These are phyloP conservation scores for Belgica antarctica DNA, from an alignment of 2,888 invertebrate genomes.

Conservation along the genomic window DNA sequence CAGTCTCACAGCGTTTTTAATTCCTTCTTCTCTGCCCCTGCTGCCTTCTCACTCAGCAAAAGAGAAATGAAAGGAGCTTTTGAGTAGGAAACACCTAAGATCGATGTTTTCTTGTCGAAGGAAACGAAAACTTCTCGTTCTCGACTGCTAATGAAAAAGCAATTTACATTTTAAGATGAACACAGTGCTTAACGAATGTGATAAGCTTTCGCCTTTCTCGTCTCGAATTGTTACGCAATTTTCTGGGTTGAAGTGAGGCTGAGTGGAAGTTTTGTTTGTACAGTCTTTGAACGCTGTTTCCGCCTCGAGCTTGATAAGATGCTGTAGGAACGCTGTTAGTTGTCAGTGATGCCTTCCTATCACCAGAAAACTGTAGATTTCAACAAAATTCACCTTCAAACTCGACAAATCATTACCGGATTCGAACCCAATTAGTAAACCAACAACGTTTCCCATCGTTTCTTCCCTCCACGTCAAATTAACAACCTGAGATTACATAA, in stretches of 20 bases:
- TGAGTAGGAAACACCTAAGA: slow-evolving; percentile 7
- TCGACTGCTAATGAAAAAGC: slow-evolving; percentile 31
- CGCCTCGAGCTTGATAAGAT: no score
- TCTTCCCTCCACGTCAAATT: neutral
- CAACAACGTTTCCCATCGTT: no score
- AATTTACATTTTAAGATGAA: slow-evolving; percentile 22
- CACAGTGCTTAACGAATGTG: no score
- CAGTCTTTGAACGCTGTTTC: no score
- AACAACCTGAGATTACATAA: neutral
- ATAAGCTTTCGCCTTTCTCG: neutral
- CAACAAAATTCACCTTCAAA: no score
- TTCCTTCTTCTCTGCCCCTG: neutral
- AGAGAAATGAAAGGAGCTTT: slow-evolving; percentile 5
- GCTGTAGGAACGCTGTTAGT: no score
- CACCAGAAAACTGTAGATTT: no score
- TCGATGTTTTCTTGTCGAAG: slow-evolving; percentile 24
- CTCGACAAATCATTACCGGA: no score
- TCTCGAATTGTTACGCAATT: neutral
- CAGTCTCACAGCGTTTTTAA: slow-evolving; percentile 31
- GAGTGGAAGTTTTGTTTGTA: no score
- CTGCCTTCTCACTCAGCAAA: neutral
- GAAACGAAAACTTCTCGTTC: slow-evolving; percentile 1
- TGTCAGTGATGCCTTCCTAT: no score
- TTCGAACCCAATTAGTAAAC: no score
- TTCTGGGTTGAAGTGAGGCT: no score